Evolutionary conservation across 1,140 invertebrate species (phyloP).

Genomic region (Drosophila triauraria): DNA sequence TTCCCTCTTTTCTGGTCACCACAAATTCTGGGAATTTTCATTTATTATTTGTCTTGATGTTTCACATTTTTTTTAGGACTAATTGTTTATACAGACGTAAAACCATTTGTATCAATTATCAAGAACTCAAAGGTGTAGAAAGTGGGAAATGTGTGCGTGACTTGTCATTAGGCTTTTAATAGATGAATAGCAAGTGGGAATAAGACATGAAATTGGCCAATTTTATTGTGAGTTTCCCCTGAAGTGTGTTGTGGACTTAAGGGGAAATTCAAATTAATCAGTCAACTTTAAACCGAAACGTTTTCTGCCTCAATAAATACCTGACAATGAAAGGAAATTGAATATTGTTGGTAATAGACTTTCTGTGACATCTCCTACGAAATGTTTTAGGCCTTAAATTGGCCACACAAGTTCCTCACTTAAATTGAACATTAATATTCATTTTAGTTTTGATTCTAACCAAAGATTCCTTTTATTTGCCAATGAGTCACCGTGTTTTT

Average conservation of each 20-base stretch:
- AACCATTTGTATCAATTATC: slow-evolving; percentile 11
- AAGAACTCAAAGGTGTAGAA: slow-evolving; percentile 1
- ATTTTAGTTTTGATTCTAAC: neutral
- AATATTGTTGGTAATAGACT: neutral
- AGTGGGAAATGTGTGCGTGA: slow-evolving; percentile 1
- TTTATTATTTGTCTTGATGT: slow-evolving; percentile 5
- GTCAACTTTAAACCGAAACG: too few species aligned
- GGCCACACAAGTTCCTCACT: neutral
- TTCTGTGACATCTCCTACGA: neutral
- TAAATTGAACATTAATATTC: neutral
- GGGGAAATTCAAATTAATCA: neutral
- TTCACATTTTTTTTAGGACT: slow-evolving; percentile 9
- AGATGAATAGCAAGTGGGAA: neutral
- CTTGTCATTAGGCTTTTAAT: slow-evolving; percentile 7
- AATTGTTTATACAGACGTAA: slow-evolving; percentile 11
- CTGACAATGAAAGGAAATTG: slow-evolving; percentile 1
- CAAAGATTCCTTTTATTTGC: slow-evolving; percentile 3
- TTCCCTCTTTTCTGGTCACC: neutral
- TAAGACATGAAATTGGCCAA: neutral
- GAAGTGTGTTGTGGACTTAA: too few species aligned
- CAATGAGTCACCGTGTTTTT: slow-evolving; percentile 47
- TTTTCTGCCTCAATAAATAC: neutral
- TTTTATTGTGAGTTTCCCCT: neutral
- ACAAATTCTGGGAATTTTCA: slow-evolving; percentile 5
- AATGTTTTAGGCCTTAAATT: neutral